These are phyloP conservation scores for Ellobium chinense DNA, from an alignment of 2,888 invertebrate species.

Conservation along the genomic window DNA sequence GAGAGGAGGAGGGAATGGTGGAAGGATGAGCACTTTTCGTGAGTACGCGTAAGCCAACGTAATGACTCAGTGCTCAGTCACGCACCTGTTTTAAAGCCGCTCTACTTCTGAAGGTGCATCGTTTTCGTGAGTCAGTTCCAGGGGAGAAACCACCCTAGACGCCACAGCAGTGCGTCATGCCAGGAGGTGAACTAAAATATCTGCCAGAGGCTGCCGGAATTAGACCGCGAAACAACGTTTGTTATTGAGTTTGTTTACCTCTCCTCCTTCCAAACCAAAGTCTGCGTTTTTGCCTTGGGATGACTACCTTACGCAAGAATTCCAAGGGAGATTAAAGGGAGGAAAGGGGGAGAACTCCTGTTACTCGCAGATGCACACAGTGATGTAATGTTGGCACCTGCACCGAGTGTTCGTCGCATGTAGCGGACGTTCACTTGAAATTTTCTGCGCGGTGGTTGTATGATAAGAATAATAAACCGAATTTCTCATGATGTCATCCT, in stretches of 20 bases:
- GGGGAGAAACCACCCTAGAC: slow-evolving; percentile 27
- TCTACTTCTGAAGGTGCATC: slow-evolving; percentile 15
- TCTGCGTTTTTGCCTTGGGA: neutral
- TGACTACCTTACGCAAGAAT: slow-evolving; percentile 37
- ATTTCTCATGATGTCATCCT: no score
- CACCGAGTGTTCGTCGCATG: no score
- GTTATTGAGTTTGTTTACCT: neutral
- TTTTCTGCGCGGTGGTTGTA: no score
- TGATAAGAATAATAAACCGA: no score
- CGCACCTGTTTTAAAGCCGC: slow-evolving; percentile 24
- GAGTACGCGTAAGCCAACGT: neutral
- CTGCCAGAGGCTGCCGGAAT: neutral
- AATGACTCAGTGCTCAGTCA: slow-evolving; percentile 23
- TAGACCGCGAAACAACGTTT: neutral
- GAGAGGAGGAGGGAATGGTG: neutral
- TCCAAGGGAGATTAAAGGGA: neutral
- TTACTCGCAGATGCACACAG: no score
- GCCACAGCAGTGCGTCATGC: slow-evolving; percentile 19
- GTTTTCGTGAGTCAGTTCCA: slow-evolving; percentile 7
- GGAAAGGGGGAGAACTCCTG: no score
- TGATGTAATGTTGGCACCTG: no score
- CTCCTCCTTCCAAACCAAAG: neutral
- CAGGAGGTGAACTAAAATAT: neutral
- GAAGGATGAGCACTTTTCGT: neutral
- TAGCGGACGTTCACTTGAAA: no score